phyloP scores from a whole-genome alignment of 2,797 vertebrate genomes.

The Sebastiscus tertius region DNA sequence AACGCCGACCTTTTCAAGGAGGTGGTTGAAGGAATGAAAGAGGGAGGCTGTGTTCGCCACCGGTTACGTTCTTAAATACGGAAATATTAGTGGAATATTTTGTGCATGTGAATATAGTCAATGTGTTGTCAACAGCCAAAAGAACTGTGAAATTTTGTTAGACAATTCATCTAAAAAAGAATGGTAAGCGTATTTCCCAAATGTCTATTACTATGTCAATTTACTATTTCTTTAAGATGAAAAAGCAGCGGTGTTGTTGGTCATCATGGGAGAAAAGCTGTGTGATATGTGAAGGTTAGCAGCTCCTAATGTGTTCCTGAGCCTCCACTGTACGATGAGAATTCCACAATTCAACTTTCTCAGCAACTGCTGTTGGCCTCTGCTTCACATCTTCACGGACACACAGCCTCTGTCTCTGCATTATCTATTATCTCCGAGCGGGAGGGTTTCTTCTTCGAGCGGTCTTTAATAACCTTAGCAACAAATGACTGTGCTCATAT shows the following conservation, averaged over 20 bases:
- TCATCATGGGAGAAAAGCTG: slow-evolving; percentile 40
- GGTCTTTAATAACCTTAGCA: slow-evolving; percentile 72
- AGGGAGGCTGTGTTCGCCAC: no score
- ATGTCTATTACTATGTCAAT: neutral
- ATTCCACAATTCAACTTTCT: no score
- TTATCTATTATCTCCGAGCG: slow-evolving; percentile 13
- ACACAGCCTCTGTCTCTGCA: slow-evolving; percentile 29
- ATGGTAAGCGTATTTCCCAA: neutral
- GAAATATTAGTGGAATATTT: no score
- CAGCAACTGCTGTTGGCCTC: slow-evolving; percentile 49
- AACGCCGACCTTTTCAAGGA: no score
- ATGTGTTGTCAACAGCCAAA: neutral
- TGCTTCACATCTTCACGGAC: slow-evolving; percentile 10
- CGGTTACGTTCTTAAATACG: no score
- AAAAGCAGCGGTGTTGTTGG: slow-evolving; percentile 5
- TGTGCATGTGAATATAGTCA: no score
- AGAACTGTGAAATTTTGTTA: neutral
- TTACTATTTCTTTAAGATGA: slow-evolving; percentile 4
- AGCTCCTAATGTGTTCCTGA: slow-evolving; percentile 24
- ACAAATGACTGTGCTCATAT: slow-evolving; percentile 59
- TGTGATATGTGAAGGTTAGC: slow-evolving; percentile 22
- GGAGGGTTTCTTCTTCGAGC: slow-evolving; percentile 30
- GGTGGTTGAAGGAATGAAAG: no score
- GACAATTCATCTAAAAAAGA: neutral
- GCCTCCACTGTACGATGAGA: neutral